These are phyloP conservation scores for Nymphalis io DNA, from an alignment of 1,140 invertebrate genomes.

Conservation along the genomic window DNA sequence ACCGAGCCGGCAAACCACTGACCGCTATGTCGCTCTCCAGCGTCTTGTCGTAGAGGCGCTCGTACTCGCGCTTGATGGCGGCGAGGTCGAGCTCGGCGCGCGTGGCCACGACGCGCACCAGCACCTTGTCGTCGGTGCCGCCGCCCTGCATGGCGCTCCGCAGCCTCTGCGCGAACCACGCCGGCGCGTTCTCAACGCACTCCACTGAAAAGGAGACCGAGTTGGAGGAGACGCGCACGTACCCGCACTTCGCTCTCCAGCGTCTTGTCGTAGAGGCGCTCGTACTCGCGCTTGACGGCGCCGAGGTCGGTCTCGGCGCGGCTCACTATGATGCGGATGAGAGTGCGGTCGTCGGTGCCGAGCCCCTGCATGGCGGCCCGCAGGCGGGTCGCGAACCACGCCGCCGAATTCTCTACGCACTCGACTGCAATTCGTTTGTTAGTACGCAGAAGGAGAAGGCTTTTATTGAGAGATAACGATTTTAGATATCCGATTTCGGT, in stretches of 20 bases:
- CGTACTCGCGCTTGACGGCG: slow-evolving; percentile 86
- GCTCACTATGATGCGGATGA: slow-evolving; percentile 88
- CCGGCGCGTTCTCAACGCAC: slow-evolving; percentile 85
- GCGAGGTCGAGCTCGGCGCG: slow-evolving; percentile 88
- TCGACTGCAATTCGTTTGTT: slow-evolving; percentile 81
- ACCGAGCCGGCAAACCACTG: slow-evolving; percentile 17
- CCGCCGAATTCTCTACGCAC: slow-evolving; percentile 84
- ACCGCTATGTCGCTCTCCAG: slow-evolving; percentile 84
- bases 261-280: slow-evolving; percentile 86
- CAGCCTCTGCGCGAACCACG: slow-evolving; percentile 88
- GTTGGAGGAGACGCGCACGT: slow-evolving; percentile 52
- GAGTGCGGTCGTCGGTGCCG: slow-evolving; percentile 86
- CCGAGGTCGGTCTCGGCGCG: slow-evolving; percentile 88
- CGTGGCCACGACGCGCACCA: slow-evolving; percentile 86
- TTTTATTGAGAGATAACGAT: not conserved
- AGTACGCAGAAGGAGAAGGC: not conserved
- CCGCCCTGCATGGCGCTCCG: slow-evolving; percentile 86
- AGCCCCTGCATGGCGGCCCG: slow-evolving; percentile 86
- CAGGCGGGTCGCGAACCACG: slow-evolving; percentile 88
- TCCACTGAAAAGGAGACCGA: slow-evolving; percentile 80
- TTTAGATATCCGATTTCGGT: too few species aligned
- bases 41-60: slow-evolving; percentile 85
- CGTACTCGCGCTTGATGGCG: slow-evolving; percentile 86
- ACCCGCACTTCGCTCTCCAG: slow-evolving; percentile 85
- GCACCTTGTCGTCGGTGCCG: slow-evolving; percentile 86